phyloP scores from a whole-genome alignment of 2,888 invertebrate species.

The Eristalinus aeneus region DNA sequence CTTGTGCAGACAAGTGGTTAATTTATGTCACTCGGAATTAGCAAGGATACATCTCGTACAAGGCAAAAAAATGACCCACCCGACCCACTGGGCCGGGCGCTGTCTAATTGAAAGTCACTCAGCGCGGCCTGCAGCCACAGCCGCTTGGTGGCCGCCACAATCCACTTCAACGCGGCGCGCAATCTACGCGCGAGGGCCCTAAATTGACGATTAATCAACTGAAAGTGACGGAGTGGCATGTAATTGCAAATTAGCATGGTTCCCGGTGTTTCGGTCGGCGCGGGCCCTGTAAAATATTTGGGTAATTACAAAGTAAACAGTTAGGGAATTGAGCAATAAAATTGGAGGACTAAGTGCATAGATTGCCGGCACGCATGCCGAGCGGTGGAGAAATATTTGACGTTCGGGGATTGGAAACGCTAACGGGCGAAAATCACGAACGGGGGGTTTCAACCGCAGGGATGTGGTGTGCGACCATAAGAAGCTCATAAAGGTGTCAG shows the following conservation, averaged over 20 bases:
- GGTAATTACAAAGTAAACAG: conserved; percentile 47
- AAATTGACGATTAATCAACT: conserved; percentile 59
- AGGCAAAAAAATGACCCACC: background rate
- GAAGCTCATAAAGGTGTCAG: conserved; percentile 44
- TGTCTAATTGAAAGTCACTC: conserved; percentile 47
- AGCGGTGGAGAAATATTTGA: conserved; percentile 2
- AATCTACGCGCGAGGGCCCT: conserved; percentile 1
- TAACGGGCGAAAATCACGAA: conserved; percentile 45
- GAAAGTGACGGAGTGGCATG: conserved; percentile 60
- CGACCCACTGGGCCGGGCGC: background rate
- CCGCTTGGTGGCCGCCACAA: background rate
- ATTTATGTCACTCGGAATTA: conserved; percentile 43
- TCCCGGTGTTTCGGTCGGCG: background rate
- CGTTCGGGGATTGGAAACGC: conserved; percentile 14
- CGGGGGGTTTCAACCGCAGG: conserved; percentile 21
- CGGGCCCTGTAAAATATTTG: conserved; percentile 40
- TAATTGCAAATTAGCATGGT: conserved; percentile 57
- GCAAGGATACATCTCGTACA: conserved; percentile 25
- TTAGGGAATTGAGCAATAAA: conserved; percentile 59
- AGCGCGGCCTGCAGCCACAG: background rate
- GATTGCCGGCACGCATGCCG: conserved; percentile 39
- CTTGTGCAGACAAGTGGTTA: conserved; percentile 51
- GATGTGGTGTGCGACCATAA: conserved; percentile 19
- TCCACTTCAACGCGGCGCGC: background rate
- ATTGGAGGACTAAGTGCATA: conserved; percentile 38